Evolutionary conservation across 1,140 invertebrate species (phyloP), one percentile per base, ranked within the genome.

Genomic region (Olivierus martensii): DNA sequence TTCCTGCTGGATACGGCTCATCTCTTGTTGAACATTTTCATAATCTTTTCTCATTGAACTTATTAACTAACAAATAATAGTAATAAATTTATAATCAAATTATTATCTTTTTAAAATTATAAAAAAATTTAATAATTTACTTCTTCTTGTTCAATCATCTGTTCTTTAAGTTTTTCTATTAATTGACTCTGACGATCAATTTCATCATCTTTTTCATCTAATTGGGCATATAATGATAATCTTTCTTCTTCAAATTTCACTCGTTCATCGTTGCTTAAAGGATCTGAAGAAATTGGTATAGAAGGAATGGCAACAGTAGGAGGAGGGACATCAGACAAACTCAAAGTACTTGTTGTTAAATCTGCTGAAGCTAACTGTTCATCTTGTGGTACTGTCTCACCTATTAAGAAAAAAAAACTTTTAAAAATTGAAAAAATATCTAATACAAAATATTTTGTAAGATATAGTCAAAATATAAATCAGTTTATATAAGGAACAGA

Each of bases 171-270:
- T 66, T 94, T 93, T 69, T 99, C 94, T 38, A 94, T 84, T 62
- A 89, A 82, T 69, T 97, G 92, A 53, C 87, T 90, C 63, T 95
- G 89, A 66, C 93, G 88, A 69, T 96, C 96, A 62, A 99, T 98
- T 70, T 99, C 96, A 66, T 99, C 96, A 68, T 99, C 96, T 70
- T 99, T 99, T 63, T 99, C 95, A 67, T 99, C 96, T 58, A 99
- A 71, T 67, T 98, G 92, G 65, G 92, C 85, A 68, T 98, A 99
- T 3, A 99, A 72, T 17, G 85, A 75, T 63, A 90, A 85, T 51
- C 91, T 76, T 69, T 98, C 93, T 64, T 86, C 83, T 63, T 95
- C 92, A 63, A 88, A 73, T 49, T 66, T 67, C 45, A 56, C 56
- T 11, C 66, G 49, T 41, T 69, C 67, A 35, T 69, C 86, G 42